phyloP scores from a whole-genome alignment of 2,888 invertebrate species.

The Conops quadrifasciatus region DNA sequence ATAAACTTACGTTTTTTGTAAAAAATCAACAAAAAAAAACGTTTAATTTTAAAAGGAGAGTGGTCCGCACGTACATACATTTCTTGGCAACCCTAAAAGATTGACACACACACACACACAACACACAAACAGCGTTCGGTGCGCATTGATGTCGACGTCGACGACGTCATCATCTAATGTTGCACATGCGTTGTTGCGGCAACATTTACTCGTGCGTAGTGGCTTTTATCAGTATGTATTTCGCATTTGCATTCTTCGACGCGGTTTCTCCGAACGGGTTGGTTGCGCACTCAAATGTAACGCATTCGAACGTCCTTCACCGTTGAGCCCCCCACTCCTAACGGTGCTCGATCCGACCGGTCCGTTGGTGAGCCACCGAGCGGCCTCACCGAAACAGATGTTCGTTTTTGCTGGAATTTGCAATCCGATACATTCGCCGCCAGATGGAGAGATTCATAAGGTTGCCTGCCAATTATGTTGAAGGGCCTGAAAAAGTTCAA shows the following conservation, averaged over 20 bases:
- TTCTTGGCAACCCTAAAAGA: no score
- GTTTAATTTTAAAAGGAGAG: no score
- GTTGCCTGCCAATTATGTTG: conserved; percentile 16
- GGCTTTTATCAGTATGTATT: not conserved
- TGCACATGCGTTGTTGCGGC: conserved; percentile 23
- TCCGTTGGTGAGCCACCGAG: not conserved
- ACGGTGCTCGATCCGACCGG: not conserved
- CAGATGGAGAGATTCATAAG: conserved; percentile 15
- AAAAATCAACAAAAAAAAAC: no score
- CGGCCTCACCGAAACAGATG: conserved; percentile 17
- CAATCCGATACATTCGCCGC: conserved; percentile 21
- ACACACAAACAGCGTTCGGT: no score
- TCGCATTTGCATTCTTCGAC: conserved; percentile 14
- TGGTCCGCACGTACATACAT: no score
- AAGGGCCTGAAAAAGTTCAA: not conserved
- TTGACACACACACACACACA: no score
- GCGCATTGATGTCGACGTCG: no score
- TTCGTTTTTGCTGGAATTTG: conserved; percentile 33
- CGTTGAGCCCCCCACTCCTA: not conserved
- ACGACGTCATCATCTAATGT: conserved; percentile 22
- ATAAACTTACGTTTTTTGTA: no score
- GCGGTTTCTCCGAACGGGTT: conserved; percentile 9
- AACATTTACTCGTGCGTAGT: not conserved
- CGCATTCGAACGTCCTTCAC: conserved; percentile 23
- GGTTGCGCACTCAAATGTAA: conserved; percentile 25